Evolutionary conservation across 2,113 vertebrate species (phyloP).

Genomic region (Brachypteracias leptosomus): DNA sequence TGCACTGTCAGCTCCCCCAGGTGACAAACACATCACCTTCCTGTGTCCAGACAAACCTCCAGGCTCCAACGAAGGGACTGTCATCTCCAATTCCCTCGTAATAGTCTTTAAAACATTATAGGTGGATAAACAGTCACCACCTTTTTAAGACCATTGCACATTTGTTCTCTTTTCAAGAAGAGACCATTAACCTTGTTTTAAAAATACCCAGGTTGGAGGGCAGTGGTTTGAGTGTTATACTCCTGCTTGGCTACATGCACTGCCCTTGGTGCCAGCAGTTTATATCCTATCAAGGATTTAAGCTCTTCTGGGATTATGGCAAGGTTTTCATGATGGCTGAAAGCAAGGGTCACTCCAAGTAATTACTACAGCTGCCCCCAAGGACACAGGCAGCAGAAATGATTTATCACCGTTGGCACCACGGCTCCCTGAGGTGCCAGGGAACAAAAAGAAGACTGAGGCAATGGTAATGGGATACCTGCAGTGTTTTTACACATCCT

Average conservation of each 20-base stretch:
- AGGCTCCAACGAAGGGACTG: not conserved
- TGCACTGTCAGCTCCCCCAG: not conserved
- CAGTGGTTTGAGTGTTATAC: not conserved
- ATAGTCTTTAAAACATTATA: not conserved
- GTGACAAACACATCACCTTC: not conserved
- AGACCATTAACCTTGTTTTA: constrained; percentile 51
- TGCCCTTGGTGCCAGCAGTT: constrained; percentile 32
- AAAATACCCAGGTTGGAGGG: constrained; percentile 27
- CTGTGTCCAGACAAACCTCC: not conserved
- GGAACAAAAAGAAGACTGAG: not conserved
- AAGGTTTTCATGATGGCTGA: constrained; percentile 28
- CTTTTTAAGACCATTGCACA: not conserved
- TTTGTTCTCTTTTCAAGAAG: constrained; percentile 8
- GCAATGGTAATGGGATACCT: not conserved
- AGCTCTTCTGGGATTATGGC: constrained; percentile 37
- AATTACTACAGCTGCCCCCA: constrained; percentile 29
- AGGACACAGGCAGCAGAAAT: constrained; percentile 20
- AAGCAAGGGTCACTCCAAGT: constrained; percentile 51
- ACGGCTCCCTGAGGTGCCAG: not conserved
- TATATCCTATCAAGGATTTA: constrained; percentile 52
- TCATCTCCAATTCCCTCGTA: not conserved
- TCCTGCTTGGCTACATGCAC: not conserved
- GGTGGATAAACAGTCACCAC: not conserved
- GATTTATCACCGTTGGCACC: constrained; percentile 35
- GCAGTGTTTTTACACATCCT: not conserved